Conservation (phyloP, 2,888 invertebrate species). For the Aphidius colemani region DNA sequence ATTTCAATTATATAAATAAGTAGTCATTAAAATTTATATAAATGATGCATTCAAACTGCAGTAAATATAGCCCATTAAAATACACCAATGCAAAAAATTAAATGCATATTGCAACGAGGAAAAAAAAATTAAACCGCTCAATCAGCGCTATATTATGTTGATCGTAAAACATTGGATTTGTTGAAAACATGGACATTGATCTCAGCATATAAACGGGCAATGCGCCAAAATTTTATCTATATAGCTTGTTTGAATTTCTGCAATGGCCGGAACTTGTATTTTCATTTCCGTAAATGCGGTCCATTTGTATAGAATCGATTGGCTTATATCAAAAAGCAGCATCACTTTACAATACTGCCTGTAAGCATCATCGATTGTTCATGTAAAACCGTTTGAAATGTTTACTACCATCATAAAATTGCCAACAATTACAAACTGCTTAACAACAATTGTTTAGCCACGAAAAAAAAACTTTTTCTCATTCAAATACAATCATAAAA, state of each 20-base stretch:
- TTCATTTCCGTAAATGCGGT: constrained; percentile 31
- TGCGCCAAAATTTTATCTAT: constrained; percentile 15
- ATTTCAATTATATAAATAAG: no score
- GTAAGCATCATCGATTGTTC: not conserved
- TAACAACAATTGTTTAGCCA: constrained; percentile 4
- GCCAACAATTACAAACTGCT: constrained; percentile 4
- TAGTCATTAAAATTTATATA: no score
- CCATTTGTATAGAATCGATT: constrained; percentile 13
- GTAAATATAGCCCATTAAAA: no score
- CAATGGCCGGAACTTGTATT: constrained; percentile 35
- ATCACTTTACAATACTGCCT: not conserved
- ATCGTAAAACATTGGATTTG: no score
- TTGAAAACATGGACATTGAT: constrained; percentile 20
- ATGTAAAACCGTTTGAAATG: not conserved
- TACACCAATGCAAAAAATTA: no score
- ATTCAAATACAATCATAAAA: no score
- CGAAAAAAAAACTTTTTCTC: not conserved
- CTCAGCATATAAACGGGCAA: constrained; percentile 12
- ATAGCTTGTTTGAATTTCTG: constrained; percentile 19
- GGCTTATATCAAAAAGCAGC: constrained; percentile 21
- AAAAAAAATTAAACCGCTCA: no score
- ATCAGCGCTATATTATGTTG: no score
- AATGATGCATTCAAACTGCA: no score
- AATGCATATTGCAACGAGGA: no score
- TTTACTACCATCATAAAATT: not conserved